Conservation (phyloP, 2,888 invertebrate species). For the Anticlea derivata region DNA sequence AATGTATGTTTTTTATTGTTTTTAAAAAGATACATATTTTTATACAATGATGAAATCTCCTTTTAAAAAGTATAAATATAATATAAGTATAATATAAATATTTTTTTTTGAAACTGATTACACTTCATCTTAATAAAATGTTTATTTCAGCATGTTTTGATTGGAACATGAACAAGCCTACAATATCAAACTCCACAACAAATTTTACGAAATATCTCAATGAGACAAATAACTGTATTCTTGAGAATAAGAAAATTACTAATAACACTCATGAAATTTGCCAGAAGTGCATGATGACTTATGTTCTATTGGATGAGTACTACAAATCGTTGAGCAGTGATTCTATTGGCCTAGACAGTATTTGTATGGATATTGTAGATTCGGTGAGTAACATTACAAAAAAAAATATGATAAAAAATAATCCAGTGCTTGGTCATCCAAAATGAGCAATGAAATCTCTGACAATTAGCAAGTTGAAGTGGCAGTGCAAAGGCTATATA, state of each 20-base stretch:
- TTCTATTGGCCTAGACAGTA: conserved; percentile 81
- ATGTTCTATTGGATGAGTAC: conserved; percentile 80
- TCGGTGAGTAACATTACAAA: conserved; percentile 69
- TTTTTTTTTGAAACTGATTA: no score
- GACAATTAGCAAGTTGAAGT: no score
- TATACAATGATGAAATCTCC: no score
- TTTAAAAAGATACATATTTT: no score
- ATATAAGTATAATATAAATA: no score
- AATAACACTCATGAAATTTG: conserved; percentile 72
- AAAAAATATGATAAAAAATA: no score
- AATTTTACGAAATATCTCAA: conserved; percentile 74
- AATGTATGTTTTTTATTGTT: no score
- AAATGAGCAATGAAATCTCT: no score
- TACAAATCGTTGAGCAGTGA: conserved; percentile 83
- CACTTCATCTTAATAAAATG: no score
- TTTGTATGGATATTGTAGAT: conserved; percentile 88
- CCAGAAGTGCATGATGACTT: conserved; percentile 79
- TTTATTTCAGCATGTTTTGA: conserved; percentile 83
- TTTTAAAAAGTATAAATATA: no score
- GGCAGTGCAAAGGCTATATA: no score
- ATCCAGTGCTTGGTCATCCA: no score
- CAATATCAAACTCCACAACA: conserved; percentile 75
- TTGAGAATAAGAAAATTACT: conserved; percentile 45
- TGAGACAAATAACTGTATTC: conserved; percentile 72
- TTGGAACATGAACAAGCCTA: conserved; percentile 65